A percentile compares a stretch with the other conserved stretches of the same genome.
These are phyloP conservation scores for Chromis chromis DNA, from an alignment of 2,797 vertebrate genomes.

Conservation along the genomic window DNA sequence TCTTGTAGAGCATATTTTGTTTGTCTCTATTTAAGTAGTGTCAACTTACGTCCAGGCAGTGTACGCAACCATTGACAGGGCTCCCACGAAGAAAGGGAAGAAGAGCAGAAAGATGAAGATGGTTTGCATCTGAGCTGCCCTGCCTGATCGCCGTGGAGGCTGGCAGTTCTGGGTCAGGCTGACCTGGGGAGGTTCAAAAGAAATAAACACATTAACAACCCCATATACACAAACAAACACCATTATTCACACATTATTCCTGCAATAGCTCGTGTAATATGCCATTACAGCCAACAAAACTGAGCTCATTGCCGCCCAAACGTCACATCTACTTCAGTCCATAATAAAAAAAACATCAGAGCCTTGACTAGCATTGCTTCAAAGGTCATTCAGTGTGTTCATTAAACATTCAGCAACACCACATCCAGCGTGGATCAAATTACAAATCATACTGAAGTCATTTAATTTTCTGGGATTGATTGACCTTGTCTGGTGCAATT, in stretches of 20 bases:
- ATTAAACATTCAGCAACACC: conserved; percentile 66
- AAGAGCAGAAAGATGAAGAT: conserved; percentile 92
- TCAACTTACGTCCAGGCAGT: conserved; percentile 90
- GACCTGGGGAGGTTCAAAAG: conserved; percentile 78
- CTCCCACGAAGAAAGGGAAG: conserved; percentile 91
- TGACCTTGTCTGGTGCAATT: conserved; percentile 12
- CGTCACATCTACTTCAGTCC: conserved; percentile 9
- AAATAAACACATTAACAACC: conserved; percentile 4
- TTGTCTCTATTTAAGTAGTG: not conserved
- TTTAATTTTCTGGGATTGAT: conserved; percentile 40
- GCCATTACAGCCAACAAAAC: not conserved
- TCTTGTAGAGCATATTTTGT: not conserved
- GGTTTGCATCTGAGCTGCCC: conserved; percentile 95
- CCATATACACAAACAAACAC: not conserved
- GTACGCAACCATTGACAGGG: conserved; percentile 87
- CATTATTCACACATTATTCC: not conserved
- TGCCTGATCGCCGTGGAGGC: conserved; percentile 89
- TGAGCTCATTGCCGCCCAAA: not conserved
- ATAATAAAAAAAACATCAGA: conserved; percentile 14
- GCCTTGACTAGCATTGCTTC: conserved; percentile 30
- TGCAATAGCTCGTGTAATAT: not conserved
- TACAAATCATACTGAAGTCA: conserved; percentile 38
- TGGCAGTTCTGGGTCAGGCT: conserved; percentile 94
- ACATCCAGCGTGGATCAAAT: conserved; percentile 44
- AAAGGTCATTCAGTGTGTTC: conserved; percentile 42